phyloP scores from a whole-genome alignment of 2,888 invertebrate genomes.

The Danaus chrysippus region DNA sequence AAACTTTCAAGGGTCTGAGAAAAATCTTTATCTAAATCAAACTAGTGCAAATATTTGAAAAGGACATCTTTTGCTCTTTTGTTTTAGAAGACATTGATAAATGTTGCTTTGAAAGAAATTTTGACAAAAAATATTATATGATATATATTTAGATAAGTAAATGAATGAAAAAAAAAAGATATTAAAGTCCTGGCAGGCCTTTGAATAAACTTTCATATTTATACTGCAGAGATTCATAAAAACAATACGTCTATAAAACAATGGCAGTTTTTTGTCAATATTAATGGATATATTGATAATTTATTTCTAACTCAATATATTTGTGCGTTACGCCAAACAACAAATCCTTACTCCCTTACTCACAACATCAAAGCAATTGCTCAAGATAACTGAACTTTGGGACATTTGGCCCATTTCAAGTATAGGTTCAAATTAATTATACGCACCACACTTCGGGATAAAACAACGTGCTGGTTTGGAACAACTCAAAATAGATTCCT shows the following conservation, averaged over 20 bases:
- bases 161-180: too few species aligned
- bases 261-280: too few species aligned
- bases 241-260: too few species aligned
- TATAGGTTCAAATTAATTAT: constrained; percentile 31
- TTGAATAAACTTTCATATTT: too few species aligned
- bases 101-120: neutral
- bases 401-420: constrained; percentile 29
- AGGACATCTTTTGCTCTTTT: constrained; percentile 11
- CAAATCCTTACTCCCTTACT: constrained; percentile 26
- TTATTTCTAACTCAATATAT: too few species aligned
- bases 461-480: neutral
- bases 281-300: too few species aligned
- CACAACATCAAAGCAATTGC: constrained; percentile 30
- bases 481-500: constrained; percentile 24
- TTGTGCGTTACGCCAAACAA: constrained; percentile 14
- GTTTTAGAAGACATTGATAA: neutral
- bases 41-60: constrained; percentile 61
- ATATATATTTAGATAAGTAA: too few species aligned
- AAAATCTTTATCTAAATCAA: constrained; percentile 36
- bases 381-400: constrained; percentile 30
- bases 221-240: too few species aligned
- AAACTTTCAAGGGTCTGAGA: constrained; percentile 59
- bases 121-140: neutral
- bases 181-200: too few species aligned
- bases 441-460: constrained; percentile 14